Evolutionary conservation across 1,140 invertebrate genomes (phyloP), one percentile per base, ranked within the genome.

Genomic region (Heliconius hermathena): DNA sequence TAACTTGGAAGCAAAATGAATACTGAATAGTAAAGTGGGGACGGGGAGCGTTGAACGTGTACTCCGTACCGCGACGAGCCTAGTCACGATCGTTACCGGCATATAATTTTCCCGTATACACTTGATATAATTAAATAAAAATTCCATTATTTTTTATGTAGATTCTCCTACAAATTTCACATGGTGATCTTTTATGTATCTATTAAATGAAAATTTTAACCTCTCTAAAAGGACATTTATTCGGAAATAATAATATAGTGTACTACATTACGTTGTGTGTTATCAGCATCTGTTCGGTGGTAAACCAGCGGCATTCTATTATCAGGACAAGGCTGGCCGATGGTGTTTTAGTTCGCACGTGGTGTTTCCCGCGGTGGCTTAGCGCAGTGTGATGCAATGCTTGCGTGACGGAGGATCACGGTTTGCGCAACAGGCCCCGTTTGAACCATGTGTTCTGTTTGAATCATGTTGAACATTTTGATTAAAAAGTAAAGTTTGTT

Each of bases 351-450:
- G 73, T 73, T 76, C 81, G 77, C 92, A 93, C 91, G 92, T 93
- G 92, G 90, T 93, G 83, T 84, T 90, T 90, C 87, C 87, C 87
- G 89, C 88, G 85, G 82, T 78, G 73, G 77, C 81, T 81, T 83
- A 76, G 84, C 80, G 84, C 81, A 84, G 85, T 87, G 87, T 94
- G 93, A 94, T 93, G 93, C 91, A 94, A 94, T 93, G 85, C 92
- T 91, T 90, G 90, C 82, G 82, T 90, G 91, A 88, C 81, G 81
- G 81, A 77, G 76, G 75, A 84, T 89, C 90, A 93, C 83, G 49
- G 33, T 75, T 76, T 81, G 76, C 76, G 54, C 49, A 78, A 26
- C 73, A 71, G 76, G 41, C 73, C 85, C 76, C 72, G 84, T 76
- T 78, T 77, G 77, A 76, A 71, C 29, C 74, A 78, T 80, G 49